These are phyloP conservation scores for Leptoteleia sp. DNA, from an alignment of 1,140 invertebrate species.

Conservation along the genomic window DNA sequence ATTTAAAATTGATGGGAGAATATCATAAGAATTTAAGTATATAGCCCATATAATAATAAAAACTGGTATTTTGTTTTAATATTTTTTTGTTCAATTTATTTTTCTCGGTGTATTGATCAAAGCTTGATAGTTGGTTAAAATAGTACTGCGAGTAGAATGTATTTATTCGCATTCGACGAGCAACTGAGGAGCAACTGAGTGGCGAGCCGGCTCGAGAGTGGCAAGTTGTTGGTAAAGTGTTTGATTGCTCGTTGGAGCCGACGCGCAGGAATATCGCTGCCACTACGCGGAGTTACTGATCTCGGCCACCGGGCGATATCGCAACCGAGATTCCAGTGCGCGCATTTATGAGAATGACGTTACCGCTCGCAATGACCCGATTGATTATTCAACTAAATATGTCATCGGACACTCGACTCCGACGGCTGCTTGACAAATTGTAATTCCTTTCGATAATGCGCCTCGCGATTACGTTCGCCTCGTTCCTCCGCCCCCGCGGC, in stretches of 20 bases:
- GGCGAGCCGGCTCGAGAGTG: not conserved
- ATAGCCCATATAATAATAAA: too few species aligned
- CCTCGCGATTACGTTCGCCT: slow-evolving; percentile 3
- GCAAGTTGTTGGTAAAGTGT: not conserved
- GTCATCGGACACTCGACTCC: slow-evolving; percentile 9
- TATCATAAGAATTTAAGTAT: too few species aligned
- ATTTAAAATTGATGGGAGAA: too few species aligned
- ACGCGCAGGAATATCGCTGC: slow-evolving; percentile 2
- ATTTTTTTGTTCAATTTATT: too few species aligned
- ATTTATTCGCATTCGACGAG: too few species aligned
- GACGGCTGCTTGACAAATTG: slow-evolving; percentile 36
- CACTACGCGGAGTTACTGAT: slow-evolving; percentile 2
- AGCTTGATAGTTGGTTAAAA: too few species aligned
- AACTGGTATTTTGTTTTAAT: too few species aligned
- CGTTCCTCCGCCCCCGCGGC: too few species aligned
- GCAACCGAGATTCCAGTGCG: slow-evolving; percentile 40
- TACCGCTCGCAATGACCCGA: slow-evolving; percentile 22
- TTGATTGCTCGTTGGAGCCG: not conserved
- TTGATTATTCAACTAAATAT: slow-evolving; percentile 37
- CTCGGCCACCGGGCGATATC: slow-evolving; percentile 15
- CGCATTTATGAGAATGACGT: slow-evolving; percentile 32
- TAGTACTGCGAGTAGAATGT: too few species aligned
- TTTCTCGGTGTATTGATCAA: too few species aligned
- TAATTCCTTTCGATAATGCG: slow-evolving; percentile 30
- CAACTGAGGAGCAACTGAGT: too few species aligned